These are phyloP conservation scores for Leptatherina wallacei DNA, from an alignment of 2,797 vertebrate genomes.

Conservation along the genomic window DNA sequence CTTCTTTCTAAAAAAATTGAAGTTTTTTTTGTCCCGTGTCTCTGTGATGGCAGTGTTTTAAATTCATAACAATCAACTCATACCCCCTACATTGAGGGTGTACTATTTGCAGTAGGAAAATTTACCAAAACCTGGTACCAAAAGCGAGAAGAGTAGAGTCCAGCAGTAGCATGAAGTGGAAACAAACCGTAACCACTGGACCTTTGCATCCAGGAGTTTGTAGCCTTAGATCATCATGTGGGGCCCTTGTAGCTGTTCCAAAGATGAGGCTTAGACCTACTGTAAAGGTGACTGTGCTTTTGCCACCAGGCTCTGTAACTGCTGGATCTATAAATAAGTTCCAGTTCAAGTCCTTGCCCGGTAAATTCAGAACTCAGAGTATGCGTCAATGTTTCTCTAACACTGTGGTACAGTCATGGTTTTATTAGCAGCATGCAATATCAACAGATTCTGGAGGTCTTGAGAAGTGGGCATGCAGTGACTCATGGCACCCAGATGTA, in stretches of 20 bases:
- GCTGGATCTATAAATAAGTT: conserved; percentile 9
- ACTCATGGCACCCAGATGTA: neutral
- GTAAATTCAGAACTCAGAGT: neutral
- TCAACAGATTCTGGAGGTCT: neutral
- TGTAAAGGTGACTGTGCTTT: neutral
- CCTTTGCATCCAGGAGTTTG: neutral
- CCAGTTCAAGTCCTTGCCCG: neutral
- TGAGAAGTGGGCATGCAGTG: neutral
- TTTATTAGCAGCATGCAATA: neutral
- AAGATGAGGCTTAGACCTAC: neutral
- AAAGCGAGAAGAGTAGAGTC: neutral
- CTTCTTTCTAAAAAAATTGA: neutral
- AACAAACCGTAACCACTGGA: neutral
- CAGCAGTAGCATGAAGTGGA: neutral
- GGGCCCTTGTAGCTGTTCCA: neutral
- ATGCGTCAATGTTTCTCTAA: neutral
- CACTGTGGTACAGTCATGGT: neutral
- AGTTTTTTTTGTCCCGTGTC: neutral
- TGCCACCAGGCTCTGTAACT: neutral
- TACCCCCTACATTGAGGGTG: neutral
- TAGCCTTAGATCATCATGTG: neutral
- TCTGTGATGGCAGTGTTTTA: neutral
- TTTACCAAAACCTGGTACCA: neutral
- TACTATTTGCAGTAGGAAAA: neutral
- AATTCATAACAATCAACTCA: neutral